These are phyloP conservation scores for Thalpophila matura DNA, from an alignment of 2,888 invertebrate genomes.

Conservation along the genomic window DNA sequence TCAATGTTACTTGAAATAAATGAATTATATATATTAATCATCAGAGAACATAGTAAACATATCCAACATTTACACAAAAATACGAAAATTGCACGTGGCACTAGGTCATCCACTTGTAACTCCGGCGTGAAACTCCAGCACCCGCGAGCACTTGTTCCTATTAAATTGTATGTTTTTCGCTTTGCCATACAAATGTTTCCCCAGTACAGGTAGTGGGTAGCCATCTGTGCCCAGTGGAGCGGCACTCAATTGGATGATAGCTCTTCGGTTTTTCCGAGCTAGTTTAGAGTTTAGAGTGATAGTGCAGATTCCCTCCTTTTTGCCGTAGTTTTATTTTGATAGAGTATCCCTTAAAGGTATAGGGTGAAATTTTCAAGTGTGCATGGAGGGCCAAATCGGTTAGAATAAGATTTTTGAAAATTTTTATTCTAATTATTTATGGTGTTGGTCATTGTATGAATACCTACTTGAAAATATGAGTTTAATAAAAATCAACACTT, in stretches of 20 bases:
- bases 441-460: no score
- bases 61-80: not conserved
- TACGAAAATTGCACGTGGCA: not conserved
- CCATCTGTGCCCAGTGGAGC: not conserved
- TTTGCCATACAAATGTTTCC: slow-evolving; percentile 9
- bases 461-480: no score
- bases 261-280: slow-evolving; percentile 7
- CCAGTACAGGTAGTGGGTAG: not conserved
- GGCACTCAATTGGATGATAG: slow-evolving; percentile 3
- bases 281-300: slow-evolving; percentile 9
- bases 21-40: not conserved
- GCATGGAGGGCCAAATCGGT: no score
- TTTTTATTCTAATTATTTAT: no score
- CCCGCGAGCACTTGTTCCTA: slow-evolving; percentile 14
- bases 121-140: slow-evolving; percentile 2
- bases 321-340: not conserved
- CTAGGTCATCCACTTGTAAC: slow-evolving; percentile 13
- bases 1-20: no score
- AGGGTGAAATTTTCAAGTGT: no score
- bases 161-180: slow-evolving; percentile 28
- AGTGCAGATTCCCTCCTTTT: not conserved
- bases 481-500: no score
- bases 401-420: no score
- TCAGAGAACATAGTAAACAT: not conserved
- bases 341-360: no score